Base-by-base conservation (phyloP, 2,113 vertebrate genomes). In the Neolamprologus ventralis region DNA sequence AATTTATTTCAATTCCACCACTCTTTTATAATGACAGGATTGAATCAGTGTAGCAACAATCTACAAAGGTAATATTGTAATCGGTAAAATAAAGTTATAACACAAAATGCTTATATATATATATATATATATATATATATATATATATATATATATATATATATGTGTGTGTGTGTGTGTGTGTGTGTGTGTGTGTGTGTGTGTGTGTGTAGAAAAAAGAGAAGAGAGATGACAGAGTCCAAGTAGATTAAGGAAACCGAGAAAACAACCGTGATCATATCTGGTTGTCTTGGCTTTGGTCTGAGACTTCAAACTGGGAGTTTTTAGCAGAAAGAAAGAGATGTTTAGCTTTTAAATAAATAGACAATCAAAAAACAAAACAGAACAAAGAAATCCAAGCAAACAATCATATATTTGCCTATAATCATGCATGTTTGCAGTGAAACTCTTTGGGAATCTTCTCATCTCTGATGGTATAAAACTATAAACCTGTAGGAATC, bases 91-190 rank as follows among this genome's bases (percentile, higher is more conserved):
- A 75, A 28, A 75, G 68, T 3, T 75, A 47, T 28, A 19, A 47
- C 37, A 68, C 2, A 0, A 13, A 21, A 16, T 28, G 12, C 11
- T 7, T 4, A 4, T 21, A 12, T 21, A 6, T 6, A 21, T 11
- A 11, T 6, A n/a, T n/a, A 51, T n/a, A 2, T 10, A 10, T n/a
- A 49, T 49, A 8, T 19, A 8, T 3, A 2, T 9, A 5, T 2
- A 5, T n/a, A 1, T 21, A 7, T 54, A 1, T 54, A 4, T 21
- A 4, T 12, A 1, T 21, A 10, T 10, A 2, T 53, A 6, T n/a
- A 4, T 53, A 1, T 42, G 0, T 42, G 3, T 42, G 3, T 42
- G 11, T 42, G 1, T 40, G 4, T 40, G 2, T 42, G 5, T 13
- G 5, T 42, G 6, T 45, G 42, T 45, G 42, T 45, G 3, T 47